Evolutionary conservation across 1,140 invertebrate genomes (phyloP), one percentile per base, ranked within the genome.

Genomic region (Cotesia typhae): DNA sequence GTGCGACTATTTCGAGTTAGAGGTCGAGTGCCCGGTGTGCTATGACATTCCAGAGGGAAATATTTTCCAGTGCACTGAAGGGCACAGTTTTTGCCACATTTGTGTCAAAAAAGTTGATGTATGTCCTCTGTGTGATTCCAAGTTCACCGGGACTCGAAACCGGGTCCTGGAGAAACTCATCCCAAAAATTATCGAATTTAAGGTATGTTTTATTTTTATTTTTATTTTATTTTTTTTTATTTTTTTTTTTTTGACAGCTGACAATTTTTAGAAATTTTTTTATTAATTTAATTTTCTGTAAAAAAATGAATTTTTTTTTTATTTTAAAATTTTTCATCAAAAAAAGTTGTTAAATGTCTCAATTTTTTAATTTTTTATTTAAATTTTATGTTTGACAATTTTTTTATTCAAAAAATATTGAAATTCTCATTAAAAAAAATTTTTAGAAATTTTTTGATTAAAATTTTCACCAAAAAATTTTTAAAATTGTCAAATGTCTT

Each of bases 11-110:
- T 14, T 37, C 4, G 36, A 35, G 65, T 77, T 88, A 36, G 86
- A 87, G 77, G 83, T 88, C 53, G 85, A 87, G 79, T 88, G 87
- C 73, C 87, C 87, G 52, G 84, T 88, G 37, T 88, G 87, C 73
- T 85, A 87, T 72, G 85, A 88, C 70, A 82, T 87, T 60, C 84
- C 85, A 41, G 68, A 80, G 3, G 84, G 84, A 14, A 83, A 85
- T 57, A 87, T 88, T 69, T 86, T 84, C 74, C 86, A 87, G 78
- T 88, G 87, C 75, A 84, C 86, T 75, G 84, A 88, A 69, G 87
- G 87, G 1, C 87, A 88, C 70, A 83, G 86, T 81, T 83, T 88
- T 9, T 88, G 87, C 78, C 82, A 82, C 1, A 76, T 81, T 4
- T 88, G 87, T 73, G 86, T 86, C 73, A 79, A 80, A 72, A 81